Evolutionary conservation across 2,888 invertebrate species (phyloP), one percentile per base, ranked within the genome.

Genomic region (Protophormia terraenovae): DNA sequence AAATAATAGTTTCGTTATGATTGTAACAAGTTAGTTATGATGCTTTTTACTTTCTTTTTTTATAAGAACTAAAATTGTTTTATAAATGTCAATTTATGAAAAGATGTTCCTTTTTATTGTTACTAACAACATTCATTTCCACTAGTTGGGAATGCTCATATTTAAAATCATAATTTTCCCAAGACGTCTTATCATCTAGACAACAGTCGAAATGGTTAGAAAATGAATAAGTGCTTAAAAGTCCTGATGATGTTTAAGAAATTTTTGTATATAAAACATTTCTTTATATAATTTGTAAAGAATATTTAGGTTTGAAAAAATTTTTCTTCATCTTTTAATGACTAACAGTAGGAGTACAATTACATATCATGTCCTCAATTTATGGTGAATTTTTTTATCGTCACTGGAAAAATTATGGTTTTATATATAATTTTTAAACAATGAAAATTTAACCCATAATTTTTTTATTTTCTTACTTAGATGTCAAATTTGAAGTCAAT

Each of bases 1-100:
- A 16, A 58, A 8, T 58, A 32, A 4, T 29, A 29, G 16, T 16
- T 32, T 58, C 14, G 10, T 29, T 19, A 58, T 32, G 7, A 29
- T 58, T 14, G 32, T 58, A 29, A 58, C 10, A 62, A 38, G 62
- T 62, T 62, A 62, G 62, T 38, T 62, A 38, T 62, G 62, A 27
- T 55, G n/a, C n/a, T n/a, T n/a, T 55, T 55, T 27, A 27, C 8
- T 4, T 35, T 6, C 35, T 6, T 35, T 6, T 35, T 35, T 35
- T 35, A 27, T 38, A 62, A 35, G 1, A 6, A 2, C 47, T 8
- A 47, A 47, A 38, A 38, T 10, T 62, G 6, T 22, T 62, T 14
- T 38, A 38, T 38, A 19, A 62, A 62, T 38, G 62, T 2, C 38
- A 62, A 62, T 62, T 62, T 62, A 38, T 22, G n/a, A n/a, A n/a